Evolutionary conservation across 2,888 invertebrate genomes (phyloP).

Genomic region (Hydrotaea cyrtoneurina): DNA sequence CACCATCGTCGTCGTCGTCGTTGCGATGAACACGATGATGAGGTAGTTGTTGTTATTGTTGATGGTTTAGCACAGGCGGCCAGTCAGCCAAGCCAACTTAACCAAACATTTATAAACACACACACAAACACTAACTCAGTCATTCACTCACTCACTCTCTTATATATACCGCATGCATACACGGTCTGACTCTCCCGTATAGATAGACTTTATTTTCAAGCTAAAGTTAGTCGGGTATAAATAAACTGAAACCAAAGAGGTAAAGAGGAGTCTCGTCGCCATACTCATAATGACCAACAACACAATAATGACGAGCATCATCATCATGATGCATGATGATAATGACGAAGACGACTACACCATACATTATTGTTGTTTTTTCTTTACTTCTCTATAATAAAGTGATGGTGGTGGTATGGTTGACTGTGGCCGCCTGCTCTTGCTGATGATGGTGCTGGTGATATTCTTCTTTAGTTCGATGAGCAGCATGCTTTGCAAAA

Average conservation of each 20-base stretch:
- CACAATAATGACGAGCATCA: too few species aligned
- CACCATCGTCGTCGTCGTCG: background rate
- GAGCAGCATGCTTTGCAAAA: constrained; percentile 22
- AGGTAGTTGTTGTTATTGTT: constrained; percentile 19
- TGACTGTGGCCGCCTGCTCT: background rate
- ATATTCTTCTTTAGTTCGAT: constrained; percentile 38
- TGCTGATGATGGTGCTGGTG: constrained; percentile 45
- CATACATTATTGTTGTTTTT: constrained; percentile 1
- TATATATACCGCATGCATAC: background rate
- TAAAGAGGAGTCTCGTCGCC: background rate
- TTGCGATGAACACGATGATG: constrained; percentile 13
- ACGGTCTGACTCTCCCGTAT: constrained; percentile 2
- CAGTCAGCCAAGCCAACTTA: background rate
- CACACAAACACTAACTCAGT: constrained; percentile 35
- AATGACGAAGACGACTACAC: constrained; percentile 45
- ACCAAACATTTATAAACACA: too few species aligned
- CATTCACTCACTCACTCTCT: background rate
- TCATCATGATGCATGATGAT: constrained; percentile 45
- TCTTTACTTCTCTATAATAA: constrained; percentile 55
- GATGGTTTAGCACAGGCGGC: constrained; percentile 37
- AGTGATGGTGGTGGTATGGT: constrained; percentile 42
- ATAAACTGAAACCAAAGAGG: constrained; percentile 18
- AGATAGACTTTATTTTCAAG: constrained; percentile 20
- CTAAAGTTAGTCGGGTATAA: constrained; percentile 52
- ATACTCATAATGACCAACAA: constrained; percentile 13